Evolutionary conservation across 2,113 vertebrate species (phyloP), one percentile per base, ranked within the genome.

Genomic region (Psittacula cyanocephala): DNA sequence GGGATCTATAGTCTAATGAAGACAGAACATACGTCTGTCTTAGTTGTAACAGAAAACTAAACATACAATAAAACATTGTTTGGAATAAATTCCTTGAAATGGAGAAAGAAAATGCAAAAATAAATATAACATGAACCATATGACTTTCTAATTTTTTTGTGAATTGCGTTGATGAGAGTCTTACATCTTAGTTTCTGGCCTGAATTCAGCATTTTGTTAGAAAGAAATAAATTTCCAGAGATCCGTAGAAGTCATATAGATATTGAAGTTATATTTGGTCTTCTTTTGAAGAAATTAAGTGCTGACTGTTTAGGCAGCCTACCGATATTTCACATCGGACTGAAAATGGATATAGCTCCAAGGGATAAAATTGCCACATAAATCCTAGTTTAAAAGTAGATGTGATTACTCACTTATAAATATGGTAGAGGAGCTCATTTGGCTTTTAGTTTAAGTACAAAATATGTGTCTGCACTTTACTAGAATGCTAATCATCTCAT

Each of bases 391-490:
- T 88, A 72, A 88, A 65, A 91, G 49, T 80, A 82, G 63, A 67
- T 83, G 31, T 59, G 59, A 96, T 95, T 86, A 89, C 57, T 88
- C 84, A 62, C 55, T 96, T 81, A 89, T 39, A 78, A 88, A 91
- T 93, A 81, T 81, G 55, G 55, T 71, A 75, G 60, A 83, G 29
- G 33, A 77, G 31, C 39, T 88, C 75, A 80, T 93, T 90, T 94
- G 49, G 59, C 85, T 93, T 90, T 95, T 96, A 80, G 63, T 86
- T 88, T 94, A 93, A 91, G 68, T 88, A 78, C 28, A 81, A 71
- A 91, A 93, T 91, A 88, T 60, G 13, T 70, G 46, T 91, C 68
- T 96, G 79, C 71, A 75, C 87, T 93, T 95, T 88, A 46, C 67
- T 77, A 74, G 75, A 68, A 67, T 93, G 87, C 53, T 93, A 88